These are phyloP conservation scores for Hippoglossus stenolepis DNA, from an alignment of 2,113 vertebrate genomes.

Conservation along the genomic window DNA sequence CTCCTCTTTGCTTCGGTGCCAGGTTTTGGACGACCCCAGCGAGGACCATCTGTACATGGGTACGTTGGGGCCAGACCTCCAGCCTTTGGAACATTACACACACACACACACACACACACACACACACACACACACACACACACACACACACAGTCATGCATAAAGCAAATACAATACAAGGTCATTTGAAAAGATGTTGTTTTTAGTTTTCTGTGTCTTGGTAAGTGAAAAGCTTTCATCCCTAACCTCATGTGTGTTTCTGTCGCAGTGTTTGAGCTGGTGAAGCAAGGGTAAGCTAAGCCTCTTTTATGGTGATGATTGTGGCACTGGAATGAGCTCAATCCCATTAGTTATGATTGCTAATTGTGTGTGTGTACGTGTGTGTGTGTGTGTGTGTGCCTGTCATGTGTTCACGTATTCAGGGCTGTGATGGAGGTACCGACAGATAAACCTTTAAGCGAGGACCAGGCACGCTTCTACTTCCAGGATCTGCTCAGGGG, in stretches of 20 bases:
- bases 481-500: constrained; percentile 98
- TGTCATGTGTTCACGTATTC: constrained; percentile 26
- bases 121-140: not conserved
- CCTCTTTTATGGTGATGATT: constrained; percentile 30
- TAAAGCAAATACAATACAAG: constrained; percentile 6
- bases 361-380: constrained; percentile 27
- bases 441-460: constrained; percentile 91
- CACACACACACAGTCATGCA: constrained; percentile 5
- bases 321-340: constrained; percentile 23
- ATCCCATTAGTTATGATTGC: constrained; percentile 46
- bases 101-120: constrained; percentile 2
- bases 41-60: constrained; percentile 99
- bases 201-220: not conserved
- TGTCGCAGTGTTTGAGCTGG: constrained; percentile 94
- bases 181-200: not conserved
- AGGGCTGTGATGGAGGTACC: constrained; percentile 99
- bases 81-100: constrained; percentile 3
- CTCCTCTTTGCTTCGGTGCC: constrained; percentile 48
- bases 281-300: constrained; percentile 94
- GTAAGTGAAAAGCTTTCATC: constrained; percentile 4
- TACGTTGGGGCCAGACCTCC: constrained; percentile 73
- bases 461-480: constrained; percentile 96
- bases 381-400: not conserved
- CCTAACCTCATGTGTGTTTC: constrained; percentile 62
- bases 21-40: constrained; percentile 97